Evolutionary conservation across 1,140 invertebrate genomes (phyloP), one percentile per base, ranked within the genome.

Genomic region (Drosophila kikkawai): DNA sequence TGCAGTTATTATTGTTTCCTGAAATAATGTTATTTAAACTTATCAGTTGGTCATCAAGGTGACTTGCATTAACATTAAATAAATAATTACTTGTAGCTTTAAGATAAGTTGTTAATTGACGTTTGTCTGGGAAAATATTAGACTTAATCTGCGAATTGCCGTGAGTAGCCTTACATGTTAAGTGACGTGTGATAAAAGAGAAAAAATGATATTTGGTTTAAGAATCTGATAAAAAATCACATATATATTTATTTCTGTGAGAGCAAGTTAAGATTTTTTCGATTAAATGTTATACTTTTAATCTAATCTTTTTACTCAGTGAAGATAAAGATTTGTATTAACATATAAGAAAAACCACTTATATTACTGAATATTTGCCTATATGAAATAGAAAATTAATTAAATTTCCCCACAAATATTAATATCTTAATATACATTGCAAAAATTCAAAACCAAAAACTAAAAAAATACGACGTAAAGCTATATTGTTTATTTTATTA

Each of bases 61-160:
- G 12, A 11, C 0, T 51, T 48, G 15, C 8, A 7, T 22, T 22
- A 17, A 48, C 15, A 67, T 63, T 41, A 50, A 13, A 8, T 37
- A 12, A 15, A 17, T 47, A 5, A 47, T 60, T 60, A 22, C 17
- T 32, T 37, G 34, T 11, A 29, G 22, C 39, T 19, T 26, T 6
- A 26, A 22, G 34, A 53, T 32, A 69, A 55, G 17, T 45, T 22
- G 32, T 44, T 45, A 39, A 70, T 47, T 26, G 15, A 32, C 48
- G 15, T 15, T n/a, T 15, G 26, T 13, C 19, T 42, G 29, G 15
- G 3, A 29, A 32, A 63, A 15, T 19, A 12, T 17, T 67, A 47
- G 19, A n/a, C 36, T 19, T n/a, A 22, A 7, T 4, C 7, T 36
- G 56, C 13, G 36, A 66, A 66, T 44, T 63, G 12, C 7, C 22